A percentile compares a stretch with the other conserved stretches of the same genome.
Evolutionary conservation across 2,888 invertebrate genomes (phyloP).

Genomic region (Himalopsyche japonica): DNA sequence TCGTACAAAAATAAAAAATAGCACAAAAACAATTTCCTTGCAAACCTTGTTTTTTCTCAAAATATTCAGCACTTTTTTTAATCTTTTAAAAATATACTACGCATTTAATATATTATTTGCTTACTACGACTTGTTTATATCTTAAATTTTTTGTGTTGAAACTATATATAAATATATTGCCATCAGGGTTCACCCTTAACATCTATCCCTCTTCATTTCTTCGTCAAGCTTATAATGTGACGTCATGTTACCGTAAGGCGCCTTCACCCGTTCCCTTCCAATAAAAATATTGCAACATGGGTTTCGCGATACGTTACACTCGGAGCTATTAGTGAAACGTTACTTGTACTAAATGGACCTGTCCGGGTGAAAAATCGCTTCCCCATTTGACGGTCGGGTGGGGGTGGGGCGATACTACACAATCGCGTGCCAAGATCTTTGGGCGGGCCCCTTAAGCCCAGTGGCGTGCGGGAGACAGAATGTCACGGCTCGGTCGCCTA

Average conservation of each 20-base stretch:
- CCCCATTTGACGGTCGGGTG: constrained; percentile 35
- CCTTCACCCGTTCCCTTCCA: neutral
- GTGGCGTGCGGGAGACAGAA: neutral
- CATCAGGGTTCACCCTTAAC: neutral
- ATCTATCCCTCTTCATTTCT: neutral
- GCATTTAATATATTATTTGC: no score
- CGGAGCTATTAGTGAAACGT: constrained; percentile 38
- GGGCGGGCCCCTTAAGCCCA: constrained; percentile 4
- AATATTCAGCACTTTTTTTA: no score
- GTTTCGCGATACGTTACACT: constrained; percentile 33
- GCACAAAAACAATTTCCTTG: no score
- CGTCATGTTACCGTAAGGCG: neutral
- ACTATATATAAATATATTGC: neutral
- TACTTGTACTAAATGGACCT: constrained; percentile 40
- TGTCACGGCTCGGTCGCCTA: neutral
- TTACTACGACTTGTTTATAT: no score
- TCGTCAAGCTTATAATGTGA: neutral
- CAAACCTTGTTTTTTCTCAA: no score
- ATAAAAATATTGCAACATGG: constrained; percentile 26
- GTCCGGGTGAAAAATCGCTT: constrained; percentile 39
- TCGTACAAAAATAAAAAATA: no score
- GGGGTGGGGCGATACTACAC: constrained; percentile 30
- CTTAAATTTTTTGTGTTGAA: no score
- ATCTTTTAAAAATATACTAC: no score
- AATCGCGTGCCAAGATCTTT: constrained; percentile 37